Conservation (phyloP, 2,797 vertebrate species). For the Pelochelys cantorii region DNA sequence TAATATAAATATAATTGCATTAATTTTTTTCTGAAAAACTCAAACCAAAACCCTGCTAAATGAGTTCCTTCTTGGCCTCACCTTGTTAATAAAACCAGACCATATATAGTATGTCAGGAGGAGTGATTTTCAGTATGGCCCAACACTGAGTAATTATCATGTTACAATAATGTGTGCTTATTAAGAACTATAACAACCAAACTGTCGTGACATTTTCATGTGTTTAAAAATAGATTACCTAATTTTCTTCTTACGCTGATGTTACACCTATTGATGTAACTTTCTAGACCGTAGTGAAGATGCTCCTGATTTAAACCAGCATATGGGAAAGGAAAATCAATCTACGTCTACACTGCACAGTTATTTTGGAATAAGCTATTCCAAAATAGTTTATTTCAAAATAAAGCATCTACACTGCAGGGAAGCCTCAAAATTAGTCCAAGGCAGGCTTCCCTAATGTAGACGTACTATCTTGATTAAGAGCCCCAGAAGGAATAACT, state of each 20-base stretch:
- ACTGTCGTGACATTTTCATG: neutral
- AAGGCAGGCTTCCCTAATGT: too few relatives aligned
- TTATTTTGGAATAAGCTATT: too few relatives aligned
- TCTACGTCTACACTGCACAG: too few relatives aligned
- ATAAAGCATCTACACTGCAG: too few relatives aligned
- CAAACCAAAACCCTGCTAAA: neutral
- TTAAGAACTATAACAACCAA: neutral
- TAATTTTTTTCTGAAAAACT: neutral
- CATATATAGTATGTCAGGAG: neutral
- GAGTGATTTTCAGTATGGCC: neutral
- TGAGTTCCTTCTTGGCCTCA: neutral
- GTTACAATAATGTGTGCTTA: neutral
- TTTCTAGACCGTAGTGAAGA: neutral
- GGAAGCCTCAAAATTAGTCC: too few relatives aligned
- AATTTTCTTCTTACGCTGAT: neutral
- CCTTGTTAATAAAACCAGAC: neutral
- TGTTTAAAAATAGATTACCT: neutral
- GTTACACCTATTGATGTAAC: neutral
- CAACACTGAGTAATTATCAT: accelerated
- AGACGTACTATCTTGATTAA: too few relatives aligned
- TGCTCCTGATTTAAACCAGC: neutral
- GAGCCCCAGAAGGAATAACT: too few relatives aligned
- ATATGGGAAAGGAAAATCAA: neutral
- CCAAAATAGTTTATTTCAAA: too few relatives aligned
- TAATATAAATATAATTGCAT: neutral